Evolutionary conservation across 1,140 invertebrate genomes (phyloP).

Genomic region (Macrostomum lignano): DNA sequence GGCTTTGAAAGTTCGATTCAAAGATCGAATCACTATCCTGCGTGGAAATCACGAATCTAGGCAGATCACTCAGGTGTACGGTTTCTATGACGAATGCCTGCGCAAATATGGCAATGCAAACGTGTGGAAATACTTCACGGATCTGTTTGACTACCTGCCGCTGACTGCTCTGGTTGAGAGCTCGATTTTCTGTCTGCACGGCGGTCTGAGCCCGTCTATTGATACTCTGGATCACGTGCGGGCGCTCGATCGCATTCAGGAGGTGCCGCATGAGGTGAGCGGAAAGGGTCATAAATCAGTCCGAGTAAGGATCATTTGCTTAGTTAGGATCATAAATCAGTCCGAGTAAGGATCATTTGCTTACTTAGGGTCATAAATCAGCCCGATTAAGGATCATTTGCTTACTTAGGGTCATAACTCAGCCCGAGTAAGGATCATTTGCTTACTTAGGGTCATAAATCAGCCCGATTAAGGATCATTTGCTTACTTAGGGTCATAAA

Average conservation of each 20-base stretch:
- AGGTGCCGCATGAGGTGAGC: conserved; percentile 87
- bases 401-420: no score
- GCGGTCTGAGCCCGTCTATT: conserved; percentile 88
- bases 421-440: no score
- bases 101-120: conserved; percentile 98
- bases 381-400: no score
- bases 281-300: no score
- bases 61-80: conserved; percentile 96
- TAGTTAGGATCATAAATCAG: no score
- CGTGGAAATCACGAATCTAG: conserved; percentile 95
- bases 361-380: no score
- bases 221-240: conserved; percentile 95
- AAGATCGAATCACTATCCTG: conserved; percentile 93
- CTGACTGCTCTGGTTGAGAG: conserved; percentile 59
- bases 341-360: no score
- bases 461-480: no score
- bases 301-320: no score
- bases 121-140: conserved; percentile 99
- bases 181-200: conserved; percentile 97
- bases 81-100: conserved; percentile 94
- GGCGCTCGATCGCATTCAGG: conserved; percentile 85
- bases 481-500: no score
- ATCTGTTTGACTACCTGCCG: conserved; percentile 93
- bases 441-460: no score
- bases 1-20: conserved; percentile 81